Evolutionary conservation across 2,888 invertebrate species (phyloP).

Genomic region (Cyrtodaria siliqua): DNA sequence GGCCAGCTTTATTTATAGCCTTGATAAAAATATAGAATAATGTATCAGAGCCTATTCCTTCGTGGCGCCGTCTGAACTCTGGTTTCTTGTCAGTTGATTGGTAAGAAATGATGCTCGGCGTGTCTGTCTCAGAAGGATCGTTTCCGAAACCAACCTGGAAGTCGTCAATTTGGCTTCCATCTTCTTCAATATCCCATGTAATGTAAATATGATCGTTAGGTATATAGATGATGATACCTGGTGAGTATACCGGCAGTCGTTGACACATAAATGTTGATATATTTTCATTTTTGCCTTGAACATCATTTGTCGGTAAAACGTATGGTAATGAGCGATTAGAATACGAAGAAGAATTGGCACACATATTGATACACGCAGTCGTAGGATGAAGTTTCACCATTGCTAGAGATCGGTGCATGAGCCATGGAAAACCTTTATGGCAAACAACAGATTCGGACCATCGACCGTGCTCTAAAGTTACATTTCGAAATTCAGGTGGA

Average conservation of each 20-base stretch:
- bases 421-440: too few species aligned
- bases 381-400: too few species aligned
- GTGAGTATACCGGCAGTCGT: slow-evolving; percentile 19
- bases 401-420: too few species aligned
- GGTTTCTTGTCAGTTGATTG: slow-evolving; percentile 11
- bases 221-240: slow-evolving; percentile 35
- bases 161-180: slow-evolving; percentile 59
- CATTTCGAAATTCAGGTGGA: too few species aligned
- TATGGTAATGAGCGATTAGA: too few species aligned
- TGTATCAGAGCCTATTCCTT: slow-evolving; percentile 50
- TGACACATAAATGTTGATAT: slow-evolving; percentile 41
- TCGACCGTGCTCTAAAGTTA: too few species aligned
- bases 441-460: too few species aligned
- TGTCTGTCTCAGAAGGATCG: slow-evolving; percentile 9
- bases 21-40: slow-evolving; percentile 58
- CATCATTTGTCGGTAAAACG: not conserved
- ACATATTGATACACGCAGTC: too few species aligned
- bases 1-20: slow-evolving; percentile 58
- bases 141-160: slow-evolving; percentile 61
- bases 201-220: slow-evolving; percentile 61
- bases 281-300: slow-evolving; percentile 19
- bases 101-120: slow-evolving; percentile 51
- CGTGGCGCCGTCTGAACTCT: slow-evolving; percentile 34
- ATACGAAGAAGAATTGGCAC: too few species aligned
- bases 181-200: slow-evolving; percentile 48